Percentiles rank a stretch among this genome's conserved stretches.
Conservation (phyloP, 2,113 vertebrate genomes). For the Shinisaurus crocodilurus region DNA sequence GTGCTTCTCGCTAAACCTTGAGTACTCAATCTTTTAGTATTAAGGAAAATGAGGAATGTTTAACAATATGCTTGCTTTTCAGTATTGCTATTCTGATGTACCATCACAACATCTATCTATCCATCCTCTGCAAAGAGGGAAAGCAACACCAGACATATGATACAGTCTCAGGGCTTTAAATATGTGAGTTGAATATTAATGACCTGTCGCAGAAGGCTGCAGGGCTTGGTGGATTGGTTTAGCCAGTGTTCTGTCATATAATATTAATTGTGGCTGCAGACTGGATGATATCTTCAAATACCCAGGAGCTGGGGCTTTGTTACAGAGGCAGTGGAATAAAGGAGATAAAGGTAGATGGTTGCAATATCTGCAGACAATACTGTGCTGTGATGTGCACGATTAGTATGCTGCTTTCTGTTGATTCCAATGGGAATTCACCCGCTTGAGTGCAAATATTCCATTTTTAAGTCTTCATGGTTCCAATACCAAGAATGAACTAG, state of each 20-base stretch:
- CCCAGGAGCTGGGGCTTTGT: accelerated
- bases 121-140: background rate
- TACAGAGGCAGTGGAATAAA: background rate
- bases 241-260: constrained; percentile 17
- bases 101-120: background rate
- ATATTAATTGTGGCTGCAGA: background rate
- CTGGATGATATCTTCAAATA: background rate
- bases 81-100: background rate
- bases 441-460: background rate
- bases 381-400: background rate
- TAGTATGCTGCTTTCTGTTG: background rate
- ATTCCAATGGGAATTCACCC: constrained; percentile 1
- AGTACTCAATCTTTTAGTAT: background rate
- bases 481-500: background rate
- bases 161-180: background rate
- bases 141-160: background rate
- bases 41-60: background rate
- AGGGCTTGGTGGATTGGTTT: background rate
- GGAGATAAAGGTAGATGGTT: background rate
- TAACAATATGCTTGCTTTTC: background rate
- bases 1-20: background rate
- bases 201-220: background rate
- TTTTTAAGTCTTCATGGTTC: background rate
- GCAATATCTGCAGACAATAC: accelerated
- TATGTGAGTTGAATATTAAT: accelerated